Conservation (phyloP, 2,888 invertebrate genomes). For the Habroteleia sp. region DNA sequence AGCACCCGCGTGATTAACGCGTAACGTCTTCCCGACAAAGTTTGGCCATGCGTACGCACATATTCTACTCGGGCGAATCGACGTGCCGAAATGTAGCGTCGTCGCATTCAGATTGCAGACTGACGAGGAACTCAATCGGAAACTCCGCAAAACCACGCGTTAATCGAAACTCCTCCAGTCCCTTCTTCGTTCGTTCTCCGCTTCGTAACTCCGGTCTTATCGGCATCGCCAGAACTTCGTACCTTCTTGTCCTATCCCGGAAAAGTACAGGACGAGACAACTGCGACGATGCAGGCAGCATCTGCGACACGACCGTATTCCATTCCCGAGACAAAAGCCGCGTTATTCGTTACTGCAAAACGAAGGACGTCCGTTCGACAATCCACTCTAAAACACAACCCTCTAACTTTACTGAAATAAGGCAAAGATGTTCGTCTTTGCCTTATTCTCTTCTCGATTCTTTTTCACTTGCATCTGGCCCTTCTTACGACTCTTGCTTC, state of each 20-base stretch:
- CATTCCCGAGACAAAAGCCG: constrained; percentile 55
- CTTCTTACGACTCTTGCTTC: constrained; percentile 5
- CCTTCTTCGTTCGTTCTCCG: constrained; percentile 43
- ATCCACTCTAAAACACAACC: constrained; percentile 51
- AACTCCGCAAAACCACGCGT: constrained; percentile 73
- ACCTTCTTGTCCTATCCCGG: constrained; percentile 60
- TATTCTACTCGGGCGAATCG: constrained; percentile 26
- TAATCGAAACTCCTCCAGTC: constrained; percentile 74
- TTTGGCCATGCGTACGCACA: constrained; percentile 21
- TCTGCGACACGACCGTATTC: constrained; percentile 67
- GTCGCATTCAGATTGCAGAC: constrained; percentile 55
- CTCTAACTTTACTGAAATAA: constrained; percentile 36
- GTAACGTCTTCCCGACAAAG: constrained; percentile 9
- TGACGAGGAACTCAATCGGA: constrained; percentile 71
- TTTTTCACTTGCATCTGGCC: constrained; percentile 21
- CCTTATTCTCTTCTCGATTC: constrained; percentile 13
- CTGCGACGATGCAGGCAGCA: constrained; percentile 61
- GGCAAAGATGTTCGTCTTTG: constrained; percentile 25
- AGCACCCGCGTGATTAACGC: constrained; percentile 26
- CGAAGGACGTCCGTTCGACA: constrained; percentile 62
- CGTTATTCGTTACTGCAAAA: constrained; percentile 62
- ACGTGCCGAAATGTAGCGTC: constrained; percentile 50
- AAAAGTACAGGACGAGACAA: constrained; percentile 57
- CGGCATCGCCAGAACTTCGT: constrained; percentile 51
- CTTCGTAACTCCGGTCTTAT: constrained; percentile 47